Percentiles rank a stretch among this genome's conserved stretches.
phyloP scores from a whole-genome alignment of 1,140 invertebrate genomes.

The Cataglyphis hispanica region DNA sequence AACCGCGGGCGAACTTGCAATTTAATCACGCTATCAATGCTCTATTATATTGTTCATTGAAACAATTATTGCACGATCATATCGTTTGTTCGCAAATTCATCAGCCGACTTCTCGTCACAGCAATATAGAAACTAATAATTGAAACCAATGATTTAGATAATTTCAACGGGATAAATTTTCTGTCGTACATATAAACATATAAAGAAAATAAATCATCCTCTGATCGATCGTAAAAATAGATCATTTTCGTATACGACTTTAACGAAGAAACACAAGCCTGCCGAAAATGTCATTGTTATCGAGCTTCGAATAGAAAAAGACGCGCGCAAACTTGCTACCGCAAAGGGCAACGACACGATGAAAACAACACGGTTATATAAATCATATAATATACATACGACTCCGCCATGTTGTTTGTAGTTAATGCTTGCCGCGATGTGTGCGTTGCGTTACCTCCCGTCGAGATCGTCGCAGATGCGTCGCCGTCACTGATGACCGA shows the following conservation, averaged over 20 bases:
- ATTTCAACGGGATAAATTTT: neutral
- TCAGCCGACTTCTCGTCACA: neutral
- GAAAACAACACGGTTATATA: neutral
- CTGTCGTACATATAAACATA: no score
- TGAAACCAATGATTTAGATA: neutral
- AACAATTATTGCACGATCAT: neutral
- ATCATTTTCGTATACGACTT: neutral
- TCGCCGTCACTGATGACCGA: neutral
- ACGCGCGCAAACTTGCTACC: neutral
- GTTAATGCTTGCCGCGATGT: no score
- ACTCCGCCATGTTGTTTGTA: constrained; percentile 32
- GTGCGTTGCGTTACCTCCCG: neutral
- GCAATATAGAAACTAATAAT: neutral
- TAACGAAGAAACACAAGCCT: neutral
- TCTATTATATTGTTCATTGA: neutral
- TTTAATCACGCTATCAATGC: neutral
- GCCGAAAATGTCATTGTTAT: neutral
- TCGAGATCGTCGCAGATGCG: neutral
- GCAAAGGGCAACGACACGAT: constrained; percentile 13
- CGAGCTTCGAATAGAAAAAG: neutral
- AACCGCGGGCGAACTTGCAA: neutral
- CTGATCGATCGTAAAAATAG: neutral
- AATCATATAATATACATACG: constrained; percentile 21
- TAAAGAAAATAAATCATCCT: neutral
- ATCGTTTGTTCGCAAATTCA: neutral